phyloP scores from a whole-genome alignment of 2,888 invertebrate genomes.

The Callosobruchus maculatus region DNA sequence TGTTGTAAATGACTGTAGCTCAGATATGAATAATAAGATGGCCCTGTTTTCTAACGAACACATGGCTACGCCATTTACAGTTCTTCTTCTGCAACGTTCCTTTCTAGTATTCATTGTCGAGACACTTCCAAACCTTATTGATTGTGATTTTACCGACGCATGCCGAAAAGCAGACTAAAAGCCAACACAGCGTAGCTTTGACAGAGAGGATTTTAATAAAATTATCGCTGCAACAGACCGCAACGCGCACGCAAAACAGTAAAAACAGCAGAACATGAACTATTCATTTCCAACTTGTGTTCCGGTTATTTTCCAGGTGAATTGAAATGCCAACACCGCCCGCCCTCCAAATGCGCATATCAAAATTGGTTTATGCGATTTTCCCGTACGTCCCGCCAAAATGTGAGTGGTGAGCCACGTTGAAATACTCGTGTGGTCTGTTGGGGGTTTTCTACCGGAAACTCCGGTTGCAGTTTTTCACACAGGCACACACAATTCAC shows the following conservation, averaged over 20 bases:
- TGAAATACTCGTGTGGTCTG: not conserved
- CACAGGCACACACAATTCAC: not conserved
- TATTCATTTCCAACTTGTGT: not conserved
- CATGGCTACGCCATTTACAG: too few species aligned
- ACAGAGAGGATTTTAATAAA: not conserved
- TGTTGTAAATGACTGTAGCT: too few species aligned
- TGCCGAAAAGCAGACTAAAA: not conserved
- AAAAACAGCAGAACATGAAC: not conserved
- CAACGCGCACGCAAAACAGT: not conserved
- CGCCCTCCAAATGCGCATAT: not conserved
- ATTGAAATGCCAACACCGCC: not conserved
- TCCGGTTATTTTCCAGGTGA: not conserved
- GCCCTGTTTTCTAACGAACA: too few species aligned
- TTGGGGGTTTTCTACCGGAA: not conserved
- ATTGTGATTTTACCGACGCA: not conserved
- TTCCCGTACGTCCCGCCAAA: not conserved
- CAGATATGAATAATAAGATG: too few species aligned
- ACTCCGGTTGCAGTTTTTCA: not conserved
- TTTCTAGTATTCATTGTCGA: too few species aligned
- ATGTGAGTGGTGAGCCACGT: not conserved
- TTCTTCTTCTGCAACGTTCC: too few species aligned
- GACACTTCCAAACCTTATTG: not conserved
- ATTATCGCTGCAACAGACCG: not conserved
- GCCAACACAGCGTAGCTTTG: not conserved
- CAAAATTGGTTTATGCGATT: not conserved